Percentiles rank a stretch among this genome's conserved stretches.
These are phyloP conservation scores for Scartelaos histophorus DNA, from an alignment of 2,113 vertebrate genomes.

Conservation along the genomic window DNA sequence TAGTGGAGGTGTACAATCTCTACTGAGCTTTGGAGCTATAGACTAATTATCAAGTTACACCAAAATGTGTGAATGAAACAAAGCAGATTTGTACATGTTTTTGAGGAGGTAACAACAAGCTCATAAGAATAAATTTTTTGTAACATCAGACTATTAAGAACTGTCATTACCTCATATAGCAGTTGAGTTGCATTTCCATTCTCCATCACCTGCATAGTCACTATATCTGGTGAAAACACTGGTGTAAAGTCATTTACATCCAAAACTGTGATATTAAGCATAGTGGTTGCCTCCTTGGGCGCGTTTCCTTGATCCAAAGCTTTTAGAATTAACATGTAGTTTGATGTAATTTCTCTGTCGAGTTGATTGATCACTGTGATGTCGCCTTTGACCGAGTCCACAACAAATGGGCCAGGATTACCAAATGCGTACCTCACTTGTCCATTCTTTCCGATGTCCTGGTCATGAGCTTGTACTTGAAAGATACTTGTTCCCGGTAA, in stretches of 20 bases:
- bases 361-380: conserved; percentile 64
- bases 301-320: conserved; percentile 48
- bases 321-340: conserved; percentile 44
- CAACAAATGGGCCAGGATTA: conserved; percentile 53
- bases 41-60: too few species aligned
- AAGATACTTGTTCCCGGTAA: conserved; percentile 63
- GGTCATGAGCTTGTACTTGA: conserved; percentile 65
- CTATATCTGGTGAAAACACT: conserved; percentile 49
- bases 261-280: conserved; percentile 50
- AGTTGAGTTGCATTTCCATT: conserved; percentile 43
- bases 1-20: too few species aligned
- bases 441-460: conserved; percentile 68
- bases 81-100: too few species aligned
- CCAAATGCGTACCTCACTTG: conserved; percentile 64
- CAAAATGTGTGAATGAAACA: too few species aligned
- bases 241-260: conserved; percentile 63
- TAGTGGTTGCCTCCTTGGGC: conserved; percentile 44
- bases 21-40: too few species aligned
- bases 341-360: conserved; percentile 68
- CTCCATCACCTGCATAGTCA: conserved; percentile 48
- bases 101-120: too few species aligned
- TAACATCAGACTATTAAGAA: not conserved
- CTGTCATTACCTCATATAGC: conserved; percentile 42
- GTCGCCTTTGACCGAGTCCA: conserved; percentile 68
- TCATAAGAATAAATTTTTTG: too few species aligned